Evolutionary conservation across 2,797 vertebrate species (phyloP).

Genomic region (Hydrolagus colliei): DNA sequence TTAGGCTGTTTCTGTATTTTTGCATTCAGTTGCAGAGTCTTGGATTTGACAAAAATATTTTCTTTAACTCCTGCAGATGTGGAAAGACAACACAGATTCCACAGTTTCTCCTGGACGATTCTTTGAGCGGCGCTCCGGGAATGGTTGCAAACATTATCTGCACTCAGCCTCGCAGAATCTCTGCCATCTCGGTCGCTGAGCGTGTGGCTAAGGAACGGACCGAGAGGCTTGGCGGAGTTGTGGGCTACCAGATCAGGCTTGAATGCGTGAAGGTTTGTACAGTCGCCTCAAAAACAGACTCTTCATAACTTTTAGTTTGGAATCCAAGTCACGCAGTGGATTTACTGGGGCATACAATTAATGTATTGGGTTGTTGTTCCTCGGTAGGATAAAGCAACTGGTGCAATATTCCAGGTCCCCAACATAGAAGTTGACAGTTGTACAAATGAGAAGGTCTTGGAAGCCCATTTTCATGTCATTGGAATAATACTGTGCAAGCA

Average conservation of each 20-base stretch:
- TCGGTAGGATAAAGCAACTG: too few relatives aligned
- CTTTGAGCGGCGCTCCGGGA: conserved; percentile 61
- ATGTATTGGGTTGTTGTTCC: too few relatives aligned
- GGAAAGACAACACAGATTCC: conserved; percentile 97
- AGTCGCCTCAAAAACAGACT: neutral
- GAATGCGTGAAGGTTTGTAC: conserved; percentile 77
- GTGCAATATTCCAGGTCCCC: too few relatives aligned
- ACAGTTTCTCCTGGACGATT: conserved; percentile 87
- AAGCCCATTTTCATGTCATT: too few relatives aligned
- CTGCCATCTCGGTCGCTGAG: conserved; percentile 87
- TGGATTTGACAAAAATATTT: conserved; percentile 27
- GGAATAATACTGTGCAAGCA: too few relatives aligned
- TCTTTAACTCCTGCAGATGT: conserved; percentile 61
- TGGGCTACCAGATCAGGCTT: conserved; percentile 96
- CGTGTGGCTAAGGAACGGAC: conserved; percentile 85
- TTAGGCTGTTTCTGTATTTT: neutral
- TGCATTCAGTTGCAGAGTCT: neutral
- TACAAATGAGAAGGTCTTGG: too few relatives aligned
- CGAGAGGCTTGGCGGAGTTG: conserved; percentile 77
- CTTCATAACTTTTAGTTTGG: neutral
- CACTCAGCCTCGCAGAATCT: conserved; percentile 92
- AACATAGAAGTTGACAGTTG: too few relatives aligned
- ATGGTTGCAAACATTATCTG: conserved; percentile 85
- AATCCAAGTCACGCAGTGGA: too few relatives aligned
- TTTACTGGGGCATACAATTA: too few relatives aligned